Evolutionary conservation across 2,113 vertebrate species (phyloP).

Genomic region (Ptyas mucosa): DNA sequence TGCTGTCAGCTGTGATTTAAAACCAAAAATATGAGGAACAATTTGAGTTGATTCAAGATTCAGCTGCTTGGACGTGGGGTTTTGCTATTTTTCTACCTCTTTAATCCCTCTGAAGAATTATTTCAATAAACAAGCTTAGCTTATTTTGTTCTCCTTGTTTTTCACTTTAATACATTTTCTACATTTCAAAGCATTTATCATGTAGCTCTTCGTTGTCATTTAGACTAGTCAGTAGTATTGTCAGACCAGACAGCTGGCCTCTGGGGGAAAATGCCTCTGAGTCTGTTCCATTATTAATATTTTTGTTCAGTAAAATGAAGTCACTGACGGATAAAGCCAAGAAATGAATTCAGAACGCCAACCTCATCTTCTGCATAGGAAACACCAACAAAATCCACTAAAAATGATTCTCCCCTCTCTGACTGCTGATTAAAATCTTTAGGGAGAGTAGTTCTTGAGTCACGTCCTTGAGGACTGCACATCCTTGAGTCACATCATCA

Average conservation of each 20-base stretch:
- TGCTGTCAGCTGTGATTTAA: not conserved
- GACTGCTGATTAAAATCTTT: not conserved
- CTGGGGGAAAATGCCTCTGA: conserved; percentile 51
- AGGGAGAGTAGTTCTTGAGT: not conserved
- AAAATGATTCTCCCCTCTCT: not conserved
- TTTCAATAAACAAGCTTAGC: conserved; percentile 26
- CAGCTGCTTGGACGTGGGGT: not conserved
- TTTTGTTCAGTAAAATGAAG: conserved; percentile 46
- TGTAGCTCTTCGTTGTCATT: conserved; percentile 47
- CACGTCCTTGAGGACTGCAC: not conserved
- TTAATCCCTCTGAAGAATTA: conserved; percentile 1
- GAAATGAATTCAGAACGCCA: conserved; percentile 29
- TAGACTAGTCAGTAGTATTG: conserved; percentile 26
- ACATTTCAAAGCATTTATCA: conserved; percentile 34
- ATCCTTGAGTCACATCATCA: not conserved
- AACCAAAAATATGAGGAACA: not conserved
- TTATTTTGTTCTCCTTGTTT: conserved; percentile 12
- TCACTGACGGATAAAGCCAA: conserved; percentile 29
- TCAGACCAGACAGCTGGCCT: conserved; percentile 22
- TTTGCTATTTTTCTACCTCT: not conserved
- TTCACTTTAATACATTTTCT: conserved; percentile 41
- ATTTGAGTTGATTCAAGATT: not conserved
- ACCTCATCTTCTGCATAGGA: conserved; percentile 23
- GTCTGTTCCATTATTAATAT: conserved; percentile 8
- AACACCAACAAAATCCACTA: conserved; percentile 10